These are phyloP conservation scores for Lutjanus erythropterus DNA, from an alignment of 2,113 vertebrate genomes.

Conservation along the genomic window DNA sequence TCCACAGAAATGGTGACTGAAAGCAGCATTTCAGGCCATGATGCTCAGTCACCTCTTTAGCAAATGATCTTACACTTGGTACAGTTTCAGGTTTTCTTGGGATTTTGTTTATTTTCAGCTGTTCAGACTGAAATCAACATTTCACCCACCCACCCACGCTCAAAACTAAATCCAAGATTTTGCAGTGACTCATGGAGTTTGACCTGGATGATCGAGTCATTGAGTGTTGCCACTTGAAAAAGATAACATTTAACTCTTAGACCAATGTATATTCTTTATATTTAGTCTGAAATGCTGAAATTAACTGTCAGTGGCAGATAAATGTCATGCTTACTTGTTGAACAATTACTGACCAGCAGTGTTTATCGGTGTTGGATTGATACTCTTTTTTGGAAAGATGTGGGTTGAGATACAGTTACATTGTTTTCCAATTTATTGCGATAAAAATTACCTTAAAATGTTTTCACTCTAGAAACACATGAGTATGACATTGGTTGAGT, in stretches of 20 bases:
- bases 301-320: neutral
- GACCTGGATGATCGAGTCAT: neutral
- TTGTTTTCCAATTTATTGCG: neutral
- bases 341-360: neutral
- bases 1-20: neutral
- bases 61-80: neutral
- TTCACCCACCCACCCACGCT: neutral
- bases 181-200: neutral
- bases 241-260: neutral
- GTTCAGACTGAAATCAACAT: neutral
- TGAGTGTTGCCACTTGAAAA: neutral
- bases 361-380: neutral
- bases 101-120: neutral
- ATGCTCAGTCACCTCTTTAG: neutral
- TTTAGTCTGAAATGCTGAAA: slow-evolving; percentile 6
- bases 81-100: neutral
- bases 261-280: neutral
- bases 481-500: too few relatives aligned
- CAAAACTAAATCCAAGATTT: neutral
- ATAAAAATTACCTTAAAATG: neutral
- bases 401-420: neutral
- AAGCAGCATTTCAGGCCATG: neutral
- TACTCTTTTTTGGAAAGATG: neutral
- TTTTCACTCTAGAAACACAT: neutral
- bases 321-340: neutral